phyloP scores from a whole-genome alignment of 2,888 invertebrate species.

The Hydroisotoma schaefferi region DNA sequence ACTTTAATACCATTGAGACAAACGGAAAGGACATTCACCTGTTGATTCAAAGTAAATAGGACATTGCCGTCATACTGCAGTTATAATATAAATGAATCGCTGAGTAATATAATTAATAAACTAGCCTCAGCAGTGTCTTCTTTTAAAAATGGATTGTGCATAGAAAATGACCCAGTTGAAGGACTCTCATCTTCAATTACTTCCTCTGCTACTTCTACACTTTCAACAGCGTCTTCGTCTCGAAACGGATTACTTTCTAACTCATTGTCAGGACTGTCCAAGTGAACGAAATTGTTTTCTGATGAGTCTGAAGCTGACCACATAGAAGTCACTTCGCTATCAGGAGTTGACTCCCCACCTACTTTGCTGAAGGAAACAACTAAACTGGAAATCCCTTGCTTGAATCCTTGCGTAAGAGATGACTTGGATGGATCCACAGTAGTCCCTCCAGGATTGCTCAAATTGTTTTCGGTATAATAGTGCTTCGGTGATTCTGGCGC shows the following conservation, averaged over 20 bases:
- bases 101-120: no score
- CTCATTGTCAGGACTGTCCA: slow-evolving; percentile 24
- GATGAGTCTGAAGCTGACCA: slow-evolving; percentile 46
- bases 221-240: slow-evolving; percentile 34
- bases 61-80: no score
- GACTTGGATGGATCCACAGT: slow-evolving; percentile 37
- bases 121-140: slow-evolving; percentile 8
- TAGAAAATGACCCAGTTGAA: slow-evolving; percentile 8
- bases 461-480: slow-evolving; percentile 7
- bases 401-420: slow-evolving; percentile 38
- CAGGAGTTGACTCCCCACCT: slow-evolving; percentile 47
- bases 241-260: background rate
- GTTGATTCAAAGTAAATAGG: slow-evolving; percentile 27
- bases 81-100: no score
- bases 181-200: slow-evolving; percentile 11
- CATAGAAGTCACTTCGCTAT: slow-evolving; percentile 46
- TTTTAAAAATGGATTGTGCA: slow-evolving; percentile 4
- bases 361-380: slow-evolving; percentile 46
- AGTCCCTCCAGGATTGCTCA: slow-evolving; percentile 27
- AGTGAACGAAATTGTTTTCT: slow-evolving; percentile 45
- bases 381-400: slow-evolving; percentile 39
- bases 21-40: slow-evolving; percentile 60
- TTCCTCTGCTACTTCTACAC: slow-evolving; percentile 41
- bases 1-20: slow-evolving; percentile 73
- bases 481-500: slow-evolving; percentile 5